A percentile compares a stretch with the other conserved stretches of the same genome.
phyloP scores from a whole-genome alignment of 2,113 vertebrate species.

The Heliornis fulica region DNA sequence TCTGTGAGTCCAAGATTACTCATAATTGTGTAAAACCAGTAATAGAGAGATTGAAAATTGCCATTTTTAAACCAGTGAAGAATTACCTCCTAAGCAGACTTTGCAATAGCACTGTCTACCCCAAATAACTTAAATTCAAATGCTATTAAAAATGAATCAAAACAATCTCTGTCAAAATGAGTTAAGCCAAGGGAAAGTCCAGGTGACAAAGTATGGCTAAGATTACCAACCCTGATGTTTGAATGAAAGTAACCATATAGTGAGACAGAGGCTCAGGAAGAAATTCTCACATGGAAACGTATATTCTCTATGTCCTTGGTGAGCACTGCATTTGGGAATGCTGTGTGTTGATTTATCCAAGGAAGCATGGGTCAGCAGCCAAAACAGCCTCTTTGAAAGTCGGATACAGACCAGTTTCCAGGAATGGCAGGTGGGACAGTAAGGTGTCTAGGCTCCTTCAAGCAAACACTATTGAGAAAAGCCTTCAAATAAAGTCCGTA shows the following conservation, averaged over 20 bases:
- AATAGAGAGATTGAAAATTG: neutral
- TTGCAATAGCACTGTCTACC: neutral
- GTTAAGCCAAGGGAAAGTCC: neutral
- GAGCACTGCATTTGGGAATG: neutral
- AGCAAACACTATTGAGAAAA: neutral
- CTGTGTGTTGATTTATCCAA: neutral
- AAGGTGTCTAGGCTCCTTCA: neutral
- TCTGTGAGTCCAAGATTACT: too few species aligned
- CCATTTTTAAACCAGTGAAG: neutral
- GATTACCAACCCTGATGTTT: neutral
- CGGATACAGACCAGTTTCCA: neutral
- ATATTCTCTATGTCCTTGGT: neutral
- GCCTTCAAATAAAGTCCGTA: neutral
- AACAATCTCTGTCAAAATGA: neutral
- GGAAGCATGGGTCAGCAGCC: neutral
- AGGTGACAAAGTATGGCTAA: neutral
- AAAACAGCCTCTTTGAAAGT: neutral
- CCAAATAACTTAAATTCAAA: neutral
- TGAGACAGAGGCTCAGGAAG: neutral
- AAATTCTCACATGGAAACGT: neutral
- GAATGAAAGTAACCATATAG: neutral
- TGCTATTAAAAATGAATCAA: neutral
- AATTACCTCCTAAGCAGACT: neutral
- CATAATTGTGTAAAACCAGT: neutral
- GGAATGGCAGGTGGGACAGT: neutral